phyloP scores from a whole-genome alignment of 2,888 invertebrate genomes.

The Adineta ricciae region DNA sequence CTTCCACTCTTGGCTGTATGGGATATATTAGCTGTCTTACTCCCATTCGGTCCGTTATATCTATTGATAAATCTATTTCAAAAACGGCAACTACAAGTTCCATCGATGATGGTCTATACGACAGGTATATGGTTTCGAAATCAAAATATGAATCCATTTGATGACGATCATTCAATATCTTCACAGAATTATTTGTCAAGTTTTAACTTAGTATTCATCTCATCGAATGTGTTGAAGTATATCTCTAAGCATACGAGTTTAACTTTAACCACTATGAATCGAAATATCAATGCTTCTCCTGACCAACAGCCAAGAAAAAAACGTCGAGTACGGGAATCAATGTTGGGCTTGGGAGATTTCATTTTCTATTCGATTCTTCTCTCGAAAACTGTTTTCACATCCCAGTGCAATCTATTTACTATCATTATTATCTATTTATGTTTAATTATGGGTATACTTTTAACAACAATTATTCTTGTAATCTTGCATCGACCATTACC shows the following conservation, averaged over 20 bases:
- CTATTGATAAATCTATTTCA: constrained; percentile 4
- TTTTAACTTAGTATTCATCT: neutral
- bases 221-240: neutral
- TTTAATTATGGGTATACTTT: constrained; percentile 5
- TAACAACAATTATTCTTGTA: neutral
- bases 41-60: constrained; percentile 14
- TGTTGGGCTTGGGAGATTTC: constrained; percentile 22
- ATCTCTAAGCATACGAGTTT: neutral
- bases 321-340: neutral
- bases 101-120: constrained; percentile 17
- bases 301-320: neutral
- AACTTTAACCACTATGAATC: neutral
- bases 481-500: constrained; percentile 14
- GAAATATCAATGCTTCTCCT: neutral
- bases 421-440: neutral
- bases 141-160: neutral
- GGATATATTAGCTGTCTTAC: constrained; percentile 23
- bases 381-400: constrained; percentile 5
- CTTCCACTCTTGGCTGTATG: constrained; percentile 4
- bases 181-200: neutral
- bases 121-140: neutral
- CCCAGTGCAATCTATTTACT: constrained; percentile 8
- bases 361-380: constrained; percentile 17
- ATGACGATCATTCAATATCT: too few relatives aligned
- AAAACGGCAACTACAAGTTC: neutral